Evolutionary conservation across 2,797 vertebrate species (phyloP), one percentile per base, ranked within the genome.

Genomic region (Ctenosaura bakeri): DNA sequence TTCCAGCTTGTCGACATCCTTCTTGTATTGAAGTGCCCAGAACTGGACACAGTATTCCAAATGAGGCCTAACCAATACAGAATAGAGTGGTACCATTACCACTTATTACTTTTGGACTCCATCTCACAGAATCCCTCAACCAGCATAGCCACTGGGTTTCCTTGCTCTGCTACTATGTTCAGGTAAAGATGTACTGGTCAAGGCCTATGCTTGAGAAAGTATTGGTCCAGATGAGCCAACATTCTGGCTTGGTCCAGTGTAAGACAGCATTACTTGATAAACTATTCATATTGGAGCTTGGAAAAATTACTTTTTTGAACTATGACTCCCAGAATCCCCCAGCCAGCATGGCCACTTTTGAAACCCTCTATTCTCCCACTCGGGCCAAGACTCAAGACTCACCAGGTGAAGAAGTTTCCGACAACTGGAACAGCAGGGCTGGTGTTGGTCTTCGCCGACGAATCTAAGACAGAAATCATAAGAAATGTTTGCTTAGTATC

Each of bases 391-490:
- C 83, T 42, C 4, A 18, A 78, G 46, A 3, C 95, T 96, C 92
- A 98, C 97, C 99, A 50, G 98, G 98, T 50, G 98, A 99, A 0
- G 98, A 96, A 35, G 99, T 98, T 94, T 99, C 99, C 0, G 98
- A 98, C 91, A 99, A 97, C 97, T 98, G 98, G 96, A 99, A 99
- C 90, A 99, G 97, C 87, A 99, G 98, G 91, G 99, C 99, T 0
- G 99, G 99, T 7, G 99, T 99, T n/a, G 99, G 99, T 95, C 99
- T 98, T 94, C 99, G 96, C 95, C 98, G 98, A 29, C 99, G 98
- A 95, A 99, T 99, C 99, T 99, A 92, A 86, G 89, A 69, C n/a
- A 56, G n/a, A 35, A 89, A 76, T 81, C n/a, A 82, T 12, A 42
- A 16, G 35, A 54, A 74, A 56, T 1, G 35, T 62, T 29, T 71